Percentiles rank a stretch among this genome's conserved stretches.
These are phyloP conservation scores for Aphelenchoides besseyi DNA, from an alignment of 1,140 invertebrate genomes.

Conservation along the genomic window DNA sequence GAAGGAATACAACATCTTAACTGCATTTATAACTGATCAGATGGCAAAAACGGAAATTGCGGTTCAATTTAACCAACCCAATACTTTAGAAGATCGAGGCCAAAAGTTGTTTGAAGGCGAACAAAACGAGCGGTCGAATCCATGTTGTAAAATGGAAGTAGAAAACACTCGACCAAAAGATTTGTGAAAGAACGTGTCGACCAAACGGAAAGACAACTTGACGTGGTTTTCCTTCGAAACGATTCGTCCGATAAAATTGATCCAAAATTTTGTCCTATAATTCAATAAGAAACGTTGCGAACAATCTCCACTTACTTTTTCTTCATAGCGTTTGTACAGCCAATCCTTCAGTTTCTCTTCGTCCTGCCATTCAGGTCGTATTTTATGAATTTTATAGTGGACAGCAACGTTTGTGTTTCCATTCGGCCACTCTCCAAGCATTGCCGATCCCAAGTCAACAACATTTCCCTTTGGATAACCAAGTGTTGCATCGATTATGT, in stretches of 20 bases:
- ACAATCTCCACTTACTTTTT: conserved; percentile 37
- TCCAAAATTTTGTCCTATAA: background rate
- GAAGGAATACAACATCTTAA: background rate
- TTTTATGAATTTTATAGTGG: conserved; percentile 54
- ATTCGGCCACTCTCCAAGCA: conserved; percentile 56
- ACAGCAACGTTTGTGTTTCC: conserved; percentile 40
- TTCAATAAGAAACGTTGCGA: background rate
- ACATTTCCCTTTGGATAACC: conserved; percentile 54
- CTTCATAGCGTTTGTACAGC: conserved; percentile 52
- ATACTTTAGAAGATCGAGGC: no score
- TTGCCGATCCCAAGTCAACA: conserved; percentile 42
- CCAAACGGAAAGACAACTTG: background rate
- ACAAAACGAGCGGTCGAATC: background rate
- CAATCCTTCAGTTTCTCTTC: conserved; percentile 50
- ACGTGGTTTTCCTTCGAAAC: background rate
- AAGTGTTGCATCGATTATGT: conserved; percentile 55
- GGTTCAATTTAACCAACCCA: no score
- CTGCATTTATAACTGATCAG: background rate
- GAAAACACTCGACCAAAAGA: conserved; percentile 5
- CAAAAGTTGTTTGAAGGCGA: background rate
- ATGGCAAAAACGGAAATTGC: no score
- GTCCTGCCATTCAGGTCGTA: conserved; percentile 43
- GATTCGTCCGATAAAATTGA: background rate
- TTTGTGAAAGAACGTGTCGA: background rate
- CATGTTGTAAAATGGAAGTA: background rate